Evolutionary conservation across 2,888 invertebrate species (phyloP).

Genomic region (Atethmia centrago): DNA sequence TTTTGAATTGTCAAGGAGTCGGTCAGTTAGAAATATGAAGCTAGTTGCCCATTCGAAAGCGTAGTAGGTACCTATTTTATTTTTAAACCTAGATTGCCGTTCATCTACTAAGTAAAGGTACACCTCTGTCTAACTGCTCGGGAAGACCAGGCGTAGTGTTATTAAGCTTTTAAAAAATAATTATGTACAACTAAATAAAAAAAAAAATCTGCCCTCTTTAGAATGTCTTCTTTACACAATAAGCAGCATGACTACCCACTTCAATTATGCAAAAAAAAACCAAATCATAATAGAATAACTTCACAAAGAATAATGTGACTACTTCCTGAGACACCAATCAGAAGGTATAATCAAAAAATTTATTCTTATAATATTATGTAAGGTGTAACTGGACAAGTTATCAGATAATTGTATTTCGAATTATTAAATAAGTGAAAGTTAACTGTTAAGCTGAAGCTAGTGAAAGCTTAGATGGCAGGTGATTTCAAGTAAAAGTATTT

Average conservation of each 20-base stretch:
- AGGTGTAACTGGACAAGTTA: constrained; percentile 14
- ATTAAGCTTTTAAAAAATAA: too few species aligned
- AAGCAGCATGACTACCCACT: not conserved
- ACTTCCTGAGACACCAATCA: constrained; percentile 20
- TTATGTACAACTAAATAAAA: too few species aligned
- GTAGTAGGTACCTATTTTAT: too few species aligned
- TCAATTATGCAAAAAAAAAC: not conserved
- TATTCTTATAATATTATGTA: constrained; percentile 36
- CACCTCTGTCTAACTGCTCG: not conserved
- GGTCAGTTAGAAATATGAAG: too few species aligned
- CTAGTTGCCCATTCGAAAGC: too few species aligned
- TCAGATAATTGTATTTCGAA: constrained; percentile 43
- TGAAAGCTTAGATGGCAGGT: constrained; percentile 45
- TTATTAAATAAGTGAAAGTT: constrained; percentile 56
- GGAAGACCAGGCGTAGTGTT: too few species aligned
- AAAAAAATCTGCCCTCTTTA: not conserved
- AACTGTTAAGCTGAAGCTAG: constrained; percentile 36
- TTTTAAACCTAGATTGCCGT: not conserved
- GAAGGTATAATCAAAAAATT: constrained; percentile 7
- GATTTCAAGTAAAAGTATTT: constrained; percentile 48
- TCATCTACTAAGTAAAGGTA: not conserved
- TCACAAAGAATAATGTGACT: not conserved
- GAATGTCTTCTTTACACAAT: not conserved
- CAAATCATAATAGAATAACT: not conserved
- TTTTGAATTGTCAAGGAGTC: too few species aligned